Evolutionary conservation across 2,113 vertebrate genomes (phyloP), one percentile per base, ranked within the genome.

Genomic region (Ammodytes dubius): DNA sequence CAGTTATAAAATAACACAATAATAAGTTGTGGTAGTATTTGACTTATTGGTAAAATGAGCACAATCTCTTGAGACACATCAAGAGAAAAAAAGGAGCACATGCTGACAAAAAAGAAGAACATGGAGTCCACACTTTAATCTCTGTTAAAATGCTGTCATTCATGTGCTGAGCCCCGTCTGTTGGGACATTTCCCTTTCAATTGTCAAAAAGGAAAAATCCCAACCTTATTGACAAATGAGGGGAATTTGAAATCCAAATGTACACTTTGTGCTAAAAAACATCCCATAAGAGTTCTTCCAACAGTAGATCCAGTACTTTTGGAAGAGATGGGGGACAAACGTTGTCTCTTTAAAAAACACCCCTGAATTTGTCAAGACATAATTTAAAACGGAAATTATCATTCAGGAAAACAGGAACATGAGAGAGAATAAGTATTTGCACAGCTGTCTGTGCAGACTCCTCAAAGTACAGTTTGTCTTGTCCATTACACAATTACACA

Each of bases 231-330:
- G 71, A 83, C 35, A 59, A 71, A 72, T 80, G 57, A 58, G 54
- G 45, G 61, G 19, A 50, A 71, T 61, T 57, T 58, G 66, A 39
- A 61, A 50, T 70, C n/a, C 7, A 66, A 59, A 53, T 52, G 57
- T 35, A 42, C 64, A 56, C 10, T n/a, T 40, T 71, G 56, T 64
- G 57, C 67, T 53, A 59, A 74, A 73, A 49, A n/a, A 73, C 59
- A 71, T 70, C 66, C 65, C 84, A 49, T 46, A 56, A 75, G 66
- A 79, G 46, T 39, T 79, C n/a, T 52, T 42, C 46, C 14, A 66
- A 50, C 49, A 63, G 66, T 17, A 11, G 47, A 82, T 65, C 59
- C 59, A 70, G 3, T 70, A 3, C 66, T 79, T 70, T 12, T 74
- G 43, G 45, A 82, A 74, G 74, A 60, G n/a, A 47, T 2, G 11